These are phyloP conservation scores for Sylvietta virens DNA, from an alignment of 2,113 vertebrate species.

Conservation along the genomic window DNA sequence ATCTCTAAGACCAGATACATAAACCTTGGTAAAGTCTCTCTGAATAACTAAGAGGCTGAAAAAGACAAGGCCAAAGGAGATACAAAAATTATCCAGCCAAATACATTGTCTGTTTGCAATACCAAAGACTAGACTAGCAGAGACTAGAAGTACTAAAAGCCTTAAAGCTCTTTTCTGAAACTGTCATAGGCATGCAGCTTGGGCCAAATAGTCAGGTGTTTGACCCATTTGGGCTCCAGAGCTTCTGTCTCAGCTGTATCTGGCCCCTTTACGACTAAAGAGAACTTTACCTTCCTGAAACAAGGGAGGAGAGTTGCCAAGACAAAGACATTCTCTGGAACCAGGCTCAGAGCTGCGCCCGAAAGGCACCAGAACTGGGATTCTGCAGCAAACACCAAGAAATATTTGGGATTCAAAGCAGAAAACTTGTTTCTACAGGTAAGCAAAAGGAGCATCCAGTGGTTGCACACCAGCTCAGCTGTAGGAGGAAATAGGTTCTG, in stretches of 20 bases:
- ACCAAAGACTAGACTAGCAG: too few species aligned
- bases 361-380: neutral
- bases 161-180: neutral
- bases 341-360: neutral
- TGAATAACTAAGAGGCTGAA: conserved; percentile 2
- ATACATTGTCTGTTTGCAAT: neutral
- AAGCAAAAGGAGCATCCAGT: neutral
- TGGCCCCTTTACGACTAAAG: neutral
- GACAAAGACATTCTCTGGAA: neutral
- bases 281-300: neutral
- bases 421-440: neutral
- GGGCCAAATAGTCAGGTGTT: neutral
- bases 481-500: neutral
- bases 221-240: neutral
- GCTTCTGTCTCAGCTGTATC: neutral
- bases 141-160: neutral
- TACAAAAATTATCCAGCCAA: neutral
- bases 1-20: conserved; percentile 32
- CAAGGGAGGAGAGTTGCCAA: neutral
- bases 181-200: neutral
- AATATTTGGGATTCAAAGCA: neutral
- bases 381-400: neutral
- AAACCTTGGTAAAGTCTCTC: conserved; percentile 8
- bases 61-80: conserved; percentile 29
- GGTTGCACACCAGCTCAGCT: neutral